Conservation (phyloP, 2,888 invertebrate genomes). For the Gonocerus acuteangulatus region DNA sequence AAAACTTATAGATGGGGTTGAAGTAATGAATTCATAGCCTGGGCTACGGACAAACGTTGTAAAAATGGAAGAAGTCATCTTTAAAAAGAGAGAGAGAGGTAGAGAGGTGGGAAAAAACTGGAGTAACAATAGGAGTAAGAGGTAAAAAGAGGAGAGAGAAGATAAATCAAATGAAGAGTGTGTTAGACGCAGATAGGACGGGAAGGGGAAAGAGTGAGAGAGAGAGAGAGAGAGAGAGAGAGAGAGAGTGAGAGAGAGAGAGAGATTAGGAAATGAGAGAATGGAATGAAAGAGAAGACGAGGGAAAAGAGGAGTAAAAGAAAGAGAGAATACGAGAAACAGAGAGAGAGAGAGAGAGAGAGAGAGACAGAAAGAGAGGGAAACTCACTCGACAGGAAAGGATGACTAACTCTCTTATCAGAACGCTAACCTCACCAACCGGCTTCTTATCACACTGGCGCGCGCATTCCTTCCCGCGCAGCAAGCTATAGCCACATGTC, state of each 20-base stretch:
- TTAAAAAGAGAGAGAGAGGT: too few relatives aligned
- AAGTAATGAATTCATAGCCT: too few relatives aligned
- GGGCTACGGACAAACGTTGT: too few relatives aligned
- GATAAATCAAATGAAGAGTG: constrained; percentile 14
- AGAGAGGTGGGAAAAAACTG: too few relatives aligned
- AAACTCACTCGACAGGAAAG: too few relatives aligned
- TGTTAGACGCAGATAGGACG: background rate
- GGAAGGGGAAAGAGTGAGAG: constrained; percentile 25
- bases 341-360: too few relatives aligned
- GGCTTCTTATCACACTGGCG: background rate
- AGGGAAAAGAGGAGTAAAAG: constrained; percentile 26
- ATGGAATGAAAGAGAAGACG: constrained; percentile 29
- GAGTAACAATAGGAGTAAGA: constrained; percentile 35
- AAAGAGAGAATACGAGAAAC: constrained; percentile 24
- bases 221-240: constrained; percentile 23
- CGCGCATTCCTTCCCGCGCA: too few relatives aligned
- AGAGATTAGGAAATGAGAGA: constrained; percentile 28
- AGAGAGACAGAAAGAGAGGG: background rate
- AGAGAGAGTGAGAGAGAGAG: constrained; percentile 1
- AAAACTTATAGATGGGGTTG: too few relatives aligned
- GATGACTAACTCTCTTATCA: too few relatives aligned
- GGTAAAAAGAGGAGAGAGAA: background rate
- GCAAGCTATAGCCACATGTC: too few relatives aligned
- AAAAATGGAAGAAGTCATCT: too few relatives aligned
- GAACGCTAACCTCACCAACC: background rate